Base-by-base conservation (phyloP, 2,888 invertebrate species). In the Melinopterus prodromus region DNA sequence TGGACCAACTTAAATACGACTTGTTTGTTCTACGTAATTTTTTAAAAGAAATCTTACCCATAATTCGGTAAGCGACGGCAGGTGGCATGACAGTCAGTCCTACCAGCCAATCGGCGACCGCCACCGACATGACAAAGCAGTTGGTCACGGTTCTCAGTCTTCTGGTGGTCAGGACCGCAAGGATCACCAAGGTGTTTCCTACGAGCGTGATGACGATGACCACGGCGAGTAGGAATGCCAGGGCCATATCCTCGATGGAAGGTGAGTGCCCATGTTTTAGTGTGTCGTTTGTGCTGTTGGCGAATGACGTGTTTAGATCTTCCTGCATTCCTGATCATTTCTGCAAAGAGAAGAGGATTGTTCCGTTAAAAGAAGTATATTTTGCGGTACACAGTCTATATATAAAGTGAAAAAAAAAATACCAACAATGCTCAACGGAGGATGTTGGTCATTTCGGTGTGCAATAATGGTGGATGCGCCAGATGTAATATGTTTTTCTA, bases 51-150 rank as follows among this genome's bases (percentile, higher is more conserved):
- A 71, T 88, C 94, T 94, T 90, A 92, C 97, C 96, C 90, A 93
- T 94, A 78, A 97, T 92, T 90, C 96, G 95, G 80, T 96, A 93
- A 80, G 96, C 95, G 70, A 98, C 96, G n/a, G 98, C 97, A 75
- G 97, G 97, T 2, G 98, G 98, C 95, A 99, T 96, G 0, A 99
- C 98, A 86, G 97, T 96, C 53, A 98, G 93, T 0, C 98, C 99
- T 4, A 99, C 97, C 83, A 98, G 89, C 88, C 98, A 92, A 91
- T 99, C 99, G 74, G 98, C 98, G 0, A 95, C 95, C 0, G 98
- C 98, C 87, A 99, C 90, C 78, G 98, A 98, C 86, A 97, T 97
- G 83, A 99, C 98, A 89, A 98, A 98, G 87, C 97, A 97, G 88
- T 99, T 98, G 76, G 98, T 98, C 53, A 98, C 97, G 0, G 98